Evolutionary conservation across 2,113 vertebrate genomes (phyloP), one percentile per base, ranked within the genome.

Genomic region (Heloderma charlesbogerti): DNA sequence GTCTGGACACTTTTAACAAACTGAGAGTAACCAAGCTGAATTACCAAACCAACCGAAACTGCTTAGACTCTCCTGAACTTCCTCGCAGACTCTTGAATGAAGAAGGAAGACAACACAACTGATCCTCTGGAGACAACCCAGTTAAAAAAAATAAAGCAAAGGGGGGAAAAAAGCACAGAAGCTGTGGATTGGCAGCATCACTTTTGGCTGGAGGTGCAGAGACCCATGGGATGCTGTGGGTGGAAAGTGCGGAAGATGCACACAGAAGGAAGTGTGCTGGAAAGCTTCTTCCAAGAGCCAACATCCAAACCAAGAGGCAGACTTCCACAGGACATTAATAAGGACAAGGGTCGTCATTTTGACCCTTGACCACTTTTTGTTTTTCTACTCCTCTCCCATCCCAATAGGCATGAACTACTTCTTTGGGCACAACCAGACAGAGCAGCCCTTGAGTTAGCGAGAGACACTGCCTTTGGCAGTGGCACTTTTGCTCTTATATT

Each of bases 101-200:
- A 86, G 54, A n/a, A 48, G 60, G 95, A 94, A 86, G 89, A 84
- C 90, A 18, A 69, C 48, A 54, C 51, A 29, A 91, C 90, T 91
- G 91, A 82, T 1, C 82, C 95, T 95, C 91, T 90, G 74, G 92
- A 94, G 86, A 92, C 80, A 93, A 78, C 89, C 90, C 91, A 82
- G 40, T 31, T 75, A 16, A 40, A 83, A 4, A 29, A 66, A 9
- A 71, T 7, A 16, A 1, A 31, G 13, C 0, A 69, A 87, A 92
- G 82, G 93, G 77, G 51, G 91, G 95, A 89, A 91, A 84, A 86
- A 96, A 98, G 97, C 97, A 97, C 97, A 97, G 97, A 90, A 92
- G 86, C 5, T 15, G 80, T 89, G 92, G n/a, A n/a, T 86, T 88
- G 92, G 88, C 51, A 9, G 88, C 51, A 9, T 66, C 95, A 31